Conservation (phyloP, 2,113 vertebrate genomes). For the Oreochromis tanganicae region DNA sequence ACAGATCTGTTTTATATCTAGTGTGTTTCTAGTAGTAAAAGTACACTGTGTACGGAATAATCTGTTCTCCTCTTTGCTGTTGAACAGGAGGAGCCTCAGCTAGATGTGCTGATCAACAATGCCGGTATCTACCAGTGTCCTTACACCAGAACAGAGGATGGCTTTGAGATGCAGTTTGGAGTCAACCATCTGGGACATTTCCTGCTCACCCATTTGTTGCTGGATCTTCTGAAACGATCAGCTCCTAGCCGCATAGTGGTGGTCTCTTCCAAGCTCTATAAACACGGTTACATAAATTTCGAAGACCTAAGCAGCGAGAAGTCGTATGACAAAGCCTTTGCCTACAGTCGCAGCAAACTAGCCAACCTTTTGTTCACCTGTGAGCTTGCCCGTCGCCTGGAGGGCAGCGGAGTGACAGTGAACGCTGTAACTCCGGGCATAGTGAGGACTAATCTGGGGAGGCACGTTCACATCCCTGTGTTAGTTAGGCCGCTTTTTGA, state of each 20-base stretch:
- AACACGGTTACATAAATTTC: background rate
- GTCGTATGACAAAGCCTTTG: background rate
- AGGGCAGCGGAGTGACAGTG: background rate
- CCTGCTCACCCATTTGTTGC: background rate
- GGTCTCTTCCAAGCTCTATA: background rate
- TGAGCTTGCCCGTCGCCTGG: background rate
- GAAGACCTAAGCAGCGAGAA: background rate
- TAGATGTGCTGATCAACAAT: constrained; percentile 6
- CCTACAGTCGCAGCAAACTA: constrained; percentile 5
- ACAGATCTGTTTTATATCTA: background rate
- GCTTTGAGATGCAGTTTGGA: constrained; percentile 15
- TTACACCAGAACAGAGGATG: background rate
- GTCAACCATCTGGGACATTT: constrained; percentile 8
- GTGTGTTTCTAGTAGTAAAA: background rate
- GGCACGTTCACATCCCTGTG: background rate
- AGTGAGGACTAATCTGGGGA: background rate
- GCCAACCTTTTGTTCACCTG: constrained; percentile 6
- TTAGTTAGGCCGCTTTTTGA: background rate
- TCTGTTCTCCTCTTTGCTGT: background rate
- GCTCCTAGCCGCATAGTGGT: constrained; percentile 2
- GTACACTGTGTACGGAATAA: accelerated
- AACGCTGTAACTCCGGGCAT: background rate
- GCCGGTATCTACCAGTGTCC: constrained; percentile 1
- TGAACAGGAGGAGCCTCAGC: background rate
- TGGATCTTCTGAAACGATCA: background rate